Evolutionary conservation across 2,113 vertebrate genomes (phyloP).

Genomic region (Petaurus breviceps): DNA sequence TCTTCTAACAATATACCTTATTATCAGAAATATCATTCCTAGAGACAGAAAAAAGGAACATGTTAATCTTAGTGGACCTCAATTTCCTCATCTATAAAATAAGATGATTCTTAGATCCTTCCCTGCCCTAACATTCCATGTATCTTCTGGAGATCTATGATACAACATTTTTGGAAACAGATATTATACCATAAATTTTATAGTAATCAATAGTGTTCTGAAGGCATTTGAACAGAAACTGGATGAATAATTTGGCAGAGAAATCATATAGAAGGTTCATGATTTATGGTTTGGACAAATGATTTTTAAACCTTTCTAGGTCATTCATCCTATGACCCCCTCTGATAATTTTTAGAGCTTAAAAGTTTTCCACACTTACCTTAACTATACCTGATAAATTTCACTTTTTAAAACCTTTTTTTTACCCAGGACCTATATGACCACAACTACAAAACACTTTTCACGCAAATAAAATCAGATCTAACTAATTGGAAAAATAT

Average conservation of each 20-base stretch:
- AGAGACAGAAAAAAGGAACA: background rate
- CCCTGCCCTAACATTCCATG: background rate
- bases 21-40: background rate
- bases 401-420: background rate
- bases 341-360: background rate
- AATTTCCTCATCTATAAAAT: background rate
- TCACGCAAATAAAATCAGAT: too few relatives aligned
- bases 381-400: background rate
- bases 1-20: slow-evolving; percentile 18
- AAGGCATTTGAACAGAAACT: background rate
- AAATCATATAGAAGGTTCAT: background rate
- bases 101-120: background rate
- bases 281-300: background rate
- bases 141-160: background rate
- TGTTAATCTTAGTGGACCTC: background rate
- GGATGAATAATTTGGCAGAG: background rate
- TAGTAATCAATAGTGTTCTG: background rate
- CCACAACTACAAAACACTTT: too few relatives aligned
- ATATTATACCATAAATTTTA: background rate
- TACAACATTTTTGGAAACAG: background rate
- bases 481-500: too few relatives aligned
- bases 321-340: background rate
- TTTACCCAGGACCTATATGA: too few relatives aligned
- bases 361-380: background rate
- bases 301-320: background rate